Evolutionary conservation across 2,797 vertebrate genomes (phyloP).

Genomic region (Cygnus olor): DNA sequence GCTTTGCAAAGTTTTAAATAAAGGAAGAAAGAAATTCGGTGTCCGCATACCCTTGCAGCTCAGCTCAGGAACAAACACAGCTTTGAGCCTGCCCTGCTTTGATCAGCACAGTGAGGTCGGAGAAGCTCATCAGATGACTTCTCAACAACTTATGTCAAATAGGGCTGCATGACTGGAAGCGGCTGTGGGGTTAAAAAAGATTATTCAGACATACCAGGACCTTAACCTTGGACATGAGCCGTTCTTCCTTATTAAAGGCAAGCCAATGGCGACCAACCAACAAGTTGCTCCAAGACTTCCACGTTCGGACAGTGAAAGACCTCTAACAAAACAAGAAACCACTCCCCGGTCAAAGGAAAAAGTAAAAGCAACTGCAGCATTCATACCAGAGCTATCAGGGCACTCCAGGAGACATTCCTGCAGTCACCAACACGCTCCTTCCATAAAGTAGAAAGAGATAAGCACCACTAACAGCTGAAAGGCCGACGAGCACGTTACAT

Average conservation of each 20-base stretch:
- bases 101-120: neutral
- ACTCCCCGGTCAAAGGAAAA: neutral
- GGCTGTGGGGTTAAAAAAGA: neutral
- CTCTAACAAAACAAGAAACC: neutral
- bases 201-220: neutral
- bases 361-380: neutral
- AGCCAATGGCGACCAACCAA: neutral
- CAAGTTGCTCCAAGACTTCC: neutral
- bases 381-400: neutral
- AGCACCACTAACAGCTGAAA: constrained; percentile 24
- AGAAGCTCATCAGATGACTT: neutral
- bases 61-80: neutral
- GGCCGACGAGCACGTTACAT: no score
- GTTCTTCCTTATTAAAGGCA: neutral
- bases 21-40: neutral
- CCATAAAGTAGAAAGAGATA: constrained; percentile 29
- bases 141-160: neutral
- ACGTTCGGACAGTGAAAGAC: accelerated
- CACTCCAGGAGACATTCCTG: neutral
- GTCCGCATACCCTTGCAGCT: neutral
- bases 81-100: neutral
- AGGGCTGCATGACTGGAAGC: neutral
- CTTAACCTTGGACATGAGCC: neutral
- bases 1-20: neutral
- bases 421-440: neutral